Evolutionary conservation across 53 echinoderm and acorn worm species (phyloP), one percentile per base, ranked within the genome.

Genomic region (Patiria pectinifera): DNA sequence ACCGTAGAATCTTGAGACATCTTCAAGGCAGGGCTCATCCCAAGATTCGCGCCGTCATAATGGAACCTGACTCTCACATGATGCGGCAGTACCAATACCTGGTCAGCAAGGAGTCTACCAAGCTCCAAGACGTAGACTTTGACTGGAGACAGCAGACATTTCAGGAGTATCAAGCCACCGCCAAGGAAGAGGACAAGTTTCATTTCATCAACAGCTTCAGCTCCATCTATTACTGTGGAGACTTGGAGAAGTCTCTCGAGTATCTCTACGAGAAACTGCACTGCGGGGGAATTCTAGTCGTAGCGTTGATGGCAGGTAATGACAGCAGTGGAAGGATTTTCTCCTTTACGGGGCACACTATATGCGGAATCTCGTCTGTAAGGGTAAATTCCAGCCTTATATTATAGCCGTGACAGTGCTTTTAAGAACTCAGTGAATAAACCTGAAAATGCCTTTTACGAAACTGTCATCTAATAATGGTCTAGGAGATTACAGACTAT

Each of bases 141-240:
- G 71, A 86, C 21, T 86, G 72, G 71, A 71, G 71, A 22, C 48
- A 46, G 43, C 70, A 86, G 22, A 86, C 86, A 21, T 86, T 71
- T 7, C n/a, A 85, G 22, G 86, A 86, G 71, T 86, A 86, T 49
- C 71, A 71, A 19, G 48, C 46, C 25, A 72, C 72, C 46, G 45
- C 86, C 25, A 22, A 22, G 47, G 71, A 69, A 69, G 85, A 69
- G 19, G 85, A 69, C 15, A 85, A 70, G 85, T 85, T 85, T 85
- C 85, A 85, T 85, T 69, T 69, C 71, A 71, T 85, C 47, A 85
- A 45, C 71, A 70, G 85, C 70, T 35, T 69, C 71, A 85, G 47
- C 48, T 85, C 85, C 48, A 85, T 85, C 45, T 85, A 85, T n/a
- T 85, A 85, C n/a, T 19, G 26, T 4, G 85, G 85, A 71, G 71